Conservation (phyloP, 2,113 vertebrate species). For the Austrofundulus limnaeus region DNA sequence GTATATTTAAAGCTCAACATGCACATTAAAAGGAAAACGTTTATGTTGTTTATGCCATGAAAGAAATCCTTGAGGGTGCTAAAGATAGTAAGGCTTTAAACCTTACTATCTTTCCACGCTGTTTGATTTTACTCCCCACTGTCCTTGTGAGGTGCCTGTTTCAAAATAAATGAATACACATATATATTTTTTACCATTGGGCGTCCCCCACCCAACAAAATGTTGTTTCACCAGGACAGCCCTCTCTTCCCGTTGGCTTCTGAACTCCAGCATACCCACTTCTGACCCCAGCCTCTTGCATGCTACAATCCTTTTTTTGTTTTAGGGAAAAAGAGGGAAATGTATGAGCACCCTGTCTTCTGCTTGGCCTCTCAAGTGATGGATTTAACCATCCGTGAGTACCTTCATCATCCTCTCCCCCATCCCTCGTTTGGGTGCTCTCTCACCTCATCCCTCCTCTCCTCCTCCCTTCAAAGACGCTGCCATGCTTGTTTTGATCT, state of each 20-base stretch:
- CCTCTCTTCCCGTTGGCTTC: constrained; percentile 76
- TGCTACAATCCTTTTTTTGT: constrained; percentile 95
- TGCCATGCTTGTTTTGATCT: constrained; percentile 81
- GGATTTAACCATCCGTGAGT: constrained; percentile 99
- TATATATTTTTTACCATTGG: constrained; percentile 35
- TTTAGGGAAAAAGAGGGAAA: constrained; percentile 99
- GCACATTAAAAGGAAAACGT: constrained; percentile 26
- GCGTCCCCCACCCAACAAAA: constrained; percentile 46
- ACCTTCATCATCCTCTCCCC: constrained; percentile 90
- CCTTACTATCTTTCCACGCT: constrained; percentile 92
- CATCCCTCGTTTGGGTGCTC: constrained; percentile 28
- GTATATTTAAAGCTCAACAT: constrained; percentile 8
- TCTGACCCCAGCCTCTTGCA: constrained; percentile 99
- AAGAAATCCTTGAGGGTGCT: constrained; percentile 89
- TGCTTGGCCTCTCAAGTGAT: constrained; percentile 99
- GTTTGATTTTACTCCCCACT: constrained; percentile 81
- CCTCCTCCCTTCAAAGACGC: constrained; percentile 58
- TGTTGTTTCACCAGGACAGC: constrained; percentile 61
- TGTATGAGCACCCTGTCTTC: constrained; percentile 99
- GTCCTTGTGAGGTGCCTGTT: constrained; percentile 84
- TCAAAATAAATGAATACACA: constrained; percentile 42
- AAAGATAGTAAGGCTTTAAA: constrained; percentile 93
- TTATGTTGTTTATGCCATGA: constrained; percentile 87
- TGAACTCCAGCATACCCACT: constrained; percentile 89
- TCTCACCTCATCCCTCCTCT: constrained; percentile 84